Evolutionary conservation across 2,113 vertebrate species (phyloP).

Genomic region (Macquaria australasica): DNA sequence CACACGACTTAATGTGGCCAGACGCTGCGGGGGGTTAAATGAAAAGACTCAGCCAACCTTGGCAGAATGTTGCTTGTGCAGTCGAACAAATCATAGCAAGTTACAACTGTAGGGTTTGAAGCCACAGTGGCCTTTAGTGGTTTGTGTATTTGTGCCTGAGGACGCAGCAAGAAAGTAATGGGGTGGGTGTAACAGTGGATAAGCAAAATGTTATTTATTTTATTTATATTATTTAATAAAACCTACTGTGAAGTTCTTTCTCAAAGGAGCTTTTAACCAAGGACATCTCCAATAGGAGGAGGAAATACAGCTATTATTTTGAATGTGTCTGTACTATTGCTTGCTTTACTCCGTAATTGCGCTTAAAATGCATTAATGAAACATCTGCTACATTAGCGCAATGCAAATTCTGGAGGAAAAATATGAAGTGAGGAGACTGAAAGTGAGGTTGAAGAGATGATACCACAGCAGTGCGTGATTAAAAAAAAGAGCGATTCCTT

Average conservation of each 20-base stretch:
- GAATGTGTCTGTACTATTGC: constrained; percentile 8
- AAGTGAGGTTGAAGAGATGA: constrained; percentile 51
- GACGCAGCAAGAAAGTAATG: constrained; percentile 13
- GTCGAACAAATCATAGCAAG: constrained; percentile 30
- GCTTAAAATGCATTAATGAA: constrained; percentile 34
- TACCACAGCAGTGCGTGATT: constrained; percentile 64
- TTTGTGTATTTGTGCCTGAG: constrained; percentile 32
- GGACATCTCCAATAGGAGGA: not conserved
- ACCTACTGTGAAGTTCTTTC: constrained; percentile 3
- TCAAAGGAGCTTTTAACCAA: constrained; percentile 11
- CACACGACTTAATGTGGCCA: constrained; percentile 29
- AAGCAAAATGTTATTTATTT: constrained; percentile 7
- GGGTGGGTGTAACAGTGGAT: not conserved
- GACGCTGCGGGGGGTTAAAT: constrained; percentile 46
- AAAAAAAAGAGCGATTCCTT: constrained; percentile 72
- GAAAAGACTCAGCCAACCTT: constrained; percentile 47
- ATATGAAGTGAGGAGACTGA: not conserved
- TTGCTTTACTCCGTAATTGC: not conserved
- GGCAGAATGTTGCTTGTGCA: constrained; percentile 34
- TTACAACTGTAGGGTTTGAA: constrained; percentile 29
- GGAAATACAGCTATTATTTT: constrained; percentile 8
- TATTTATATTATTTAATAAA: constrained; percentile 13
- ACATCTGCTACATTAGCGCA: constrained; percentile 37
- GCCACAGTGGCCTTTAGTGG: constrained; percentile 18
- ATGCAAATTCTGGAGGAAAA: constrained; percentile 26